Evolutionary conservation across 53 echinoderm and acorn worm species (phyloP).

Genomic region (Zoroaster sp.): DNA sequence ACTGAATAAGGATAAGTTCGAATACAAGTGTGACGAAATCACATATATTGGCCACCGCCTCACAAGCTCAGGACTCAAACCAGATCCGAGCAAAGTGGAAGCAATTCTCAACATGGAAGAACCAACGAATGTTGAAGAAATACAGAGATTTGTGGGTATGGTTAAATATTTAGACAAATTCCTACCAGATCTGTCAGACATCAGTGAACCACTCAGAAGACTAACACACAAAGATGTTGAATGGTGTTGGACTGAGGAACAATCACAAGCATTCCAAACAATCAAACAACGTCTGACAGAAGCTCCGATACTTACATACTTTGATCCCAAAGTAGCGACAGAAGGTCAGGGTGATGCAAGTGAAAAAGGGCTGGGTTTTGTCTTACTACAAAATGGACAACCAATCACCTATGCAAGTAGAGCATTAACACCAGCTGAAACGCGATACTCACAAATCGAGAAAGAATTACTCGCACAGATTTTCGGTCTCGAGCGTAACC

Average conservation of each 20-base stretch:
- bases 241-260: slow-evolving; percentile 63
- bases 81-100: slow-evolving; percentile 59
- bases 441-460: slow-evolving; percentile 75
- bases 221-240: slow-evolving; percentile 68
- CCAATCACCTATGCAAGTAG: slow-evolving; percentile 69
- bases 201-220: slow-evolving; percentile 60
- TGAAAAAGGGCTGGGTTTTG: slow-evolving; percentile 71
- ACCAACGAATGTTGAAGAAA: slow-evolving; percentile 57
- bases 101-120: slow-evolving; percentile 55
- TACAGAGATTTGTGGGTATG: slow-evolving; percentile 70
- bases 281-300: slow-evolving; percentile 60
- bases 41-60: slow-evolving; percentile 51
- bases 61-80: slow-evolving; percentile 43
- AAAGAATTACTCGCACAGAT: slow-evolving; percentile 63
- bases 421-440: slow-evolving; percentile 61
- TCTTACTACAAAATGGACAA: slow-evolving; percentile 67
- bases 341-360: slow-evolving; percentile 84
- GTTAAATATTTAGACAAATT: slow-evolving; percentile 71
- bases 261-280: slow-evolving; percentile 41
- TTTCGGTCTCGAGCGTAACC: background rate
- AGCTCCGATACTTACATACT: slow-evolving; percentile 56
- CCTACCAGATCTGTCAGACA: slow-evolving; percentile 63
- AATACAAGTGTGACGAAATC: slow-evolving; percentile 61
- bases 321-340: slow-evolving; percentile 40
- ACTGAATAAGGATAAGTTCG: slow-evolving; percentile 64